Evolutionary conservation across 2,888 invertebrate genomes (phyloP), one percentile per base, ranked within the genome.

Genomic region (Epicampocera succincta): DNA sequence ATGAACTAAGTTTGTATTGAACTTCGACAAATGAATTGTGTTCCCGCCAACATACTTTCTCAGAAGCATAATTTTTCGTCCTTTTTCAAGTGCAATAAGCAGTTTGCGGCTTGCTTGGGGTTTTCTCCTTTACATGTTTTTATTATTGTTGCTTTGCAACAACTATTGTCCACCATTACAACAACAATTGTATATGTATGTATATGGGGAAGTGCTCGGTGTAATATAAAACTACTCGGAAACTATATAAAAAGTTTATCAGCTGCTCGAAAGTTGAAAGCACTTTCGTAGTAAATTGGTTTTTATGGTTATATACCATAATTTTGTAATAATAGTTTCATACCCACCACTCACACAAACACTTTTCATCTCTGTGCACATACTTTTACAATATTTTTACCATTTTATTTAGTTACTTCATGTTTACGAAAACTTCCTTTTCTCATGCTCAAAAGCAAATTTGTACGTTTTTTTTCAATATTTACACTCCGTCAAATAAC

Each of bases 241-340:
- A 56, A 74, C 48, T 56, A 38, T 58, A 25, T 44, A 61, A 61
- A 33, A 69, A 69, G 44, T 69, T 76, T 68, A 52, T 76, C 68
- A 61, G 68, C 69, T 61, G 38, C 52, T 38, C 61, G 46, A 76
- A 69, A 76, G 76, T 61, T 76, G 61, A 46, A 76, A 76, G 61
- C 46, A 69, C 54, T 76, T 61, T 54, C 17, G 61, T 61, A 69
- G 52, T 69, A 76, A 76, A 69, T 76, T 69, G 61, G 61, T 76
- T 76, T 76, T 76, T 69, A 69, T 76, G 76, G 76, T 54, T 76
- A 68, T 61, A 52, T 46, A 48, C 52, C 46, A 76, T 76, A 68
- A 61, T 76, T 61, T 61, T 61, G 52, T 61, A 60, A 60, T 68
- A 68, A 75, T 58, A 66, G 17, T 48, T 40, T n/a, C 48, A 74